These are phyloP conservation scores for Cassiopea xamachana DNA, from an alignment of 30 jellyfish, hydroid and myxozoan genomes.

Conservation along the genomic window DNA sequence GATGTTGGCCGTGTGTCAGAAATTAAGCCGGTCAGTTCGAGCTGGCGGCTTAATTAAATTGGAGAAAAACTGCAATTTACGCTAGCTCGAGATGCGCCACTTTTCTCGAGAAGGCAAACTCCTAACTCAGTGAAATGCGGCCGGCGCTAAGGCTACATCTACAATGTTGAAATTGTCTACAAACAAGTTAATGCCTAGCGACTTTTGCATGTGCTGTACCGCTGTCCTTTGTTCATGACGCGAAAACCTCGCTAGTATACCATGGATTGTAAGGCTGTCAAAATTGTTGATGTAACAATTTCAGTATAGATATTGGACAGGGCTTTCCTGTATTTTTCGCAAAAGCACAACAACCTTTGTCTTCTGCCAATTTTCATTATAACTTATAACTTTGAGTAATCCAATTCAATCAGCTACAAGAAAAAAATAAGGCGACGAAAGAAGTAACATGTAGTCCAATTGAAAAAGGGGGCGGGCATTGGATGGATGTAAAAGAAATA, in stretches of 20 bases:
- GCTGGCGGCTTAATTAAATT: conserved; percentile 66
- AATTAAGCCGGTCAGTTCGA: conserved; percentile 35
- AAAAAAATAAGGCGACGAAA: too few species aligned
- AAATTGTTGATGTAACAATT: too few species aligned
- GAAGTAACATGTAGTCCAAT: too few species aligned
- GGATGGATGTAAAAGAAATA: too few species aligned
- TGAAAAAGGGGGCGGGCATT: too few species aligned
- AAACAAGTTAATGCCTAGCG: conserved; percentile 61
- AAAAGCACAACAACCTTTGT: too few species aligned
- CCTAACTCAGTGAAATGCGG: conserved; percentile 37
- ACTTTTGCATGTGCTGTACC: conserved; percentile 53
- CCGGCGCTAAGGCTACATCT: conserved; percentile 55
- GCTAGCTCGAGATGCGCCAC: conserved; percentile 51
- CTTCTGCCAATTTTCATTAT: too few species aligned
- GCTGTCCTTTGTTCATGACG: conserved; percentile 63
- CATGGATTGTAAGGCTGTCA: not conserved
- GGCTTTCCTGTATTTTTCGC: too few species aligned
- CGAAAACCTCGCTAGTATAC: not conserved
- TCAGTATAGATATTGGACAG: too few species aligned
- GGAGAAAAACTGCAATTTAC: conserved; percentile 60
- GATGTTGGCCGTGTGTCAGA: conserved; percentile 75
- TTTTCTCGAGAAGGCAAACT: conserved; percentile 68
- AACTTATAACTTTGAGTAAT: too few species aligned
- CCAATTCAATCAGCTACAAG: too few species aligned
- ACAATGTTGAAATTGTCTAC: conserved; percentile 47